Conservation (phyloP, 2,113 vertebrate genomes). For the Passer montanus region DNA sequence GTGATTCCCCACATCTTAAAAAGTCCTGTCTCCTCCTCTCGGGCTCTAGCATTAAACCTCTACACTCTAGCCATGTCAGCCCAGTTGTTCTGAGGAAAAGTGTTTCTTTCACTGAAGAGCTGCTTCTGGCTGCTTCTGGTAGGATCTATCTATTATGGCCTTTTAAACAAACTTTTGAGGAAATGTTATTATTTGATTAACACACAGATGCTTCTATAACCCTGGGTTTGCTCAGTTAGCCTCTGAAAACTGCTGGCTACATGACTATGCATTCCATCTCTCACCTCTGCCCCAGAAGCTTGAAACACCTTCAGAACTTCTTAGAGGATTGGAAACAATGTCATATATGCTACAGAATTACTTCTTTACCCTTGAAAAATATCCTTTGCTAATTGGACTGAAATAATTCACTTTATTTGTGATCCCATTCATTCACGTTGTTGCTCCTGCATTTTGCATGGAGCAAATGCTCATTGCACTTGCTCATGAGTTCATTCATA, state of each 20-base stretch:
- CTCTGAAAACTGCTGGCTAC: constrained; percentile 66
- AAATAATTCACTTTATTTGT: background rate
- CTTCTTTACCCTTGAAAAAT: background rate
- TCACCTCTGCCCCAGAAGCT: constrained; percentile 8
- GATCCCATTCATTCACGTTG: background rate
- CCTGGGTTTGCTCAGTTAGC: background rate
- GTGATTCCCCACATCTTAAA: constrained; percentile 82
- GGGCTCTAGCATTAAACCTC: constrained; percentile 82
- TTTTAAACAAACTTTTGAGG: constrained; percentile 56
- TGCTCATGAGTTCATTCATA: background rate
- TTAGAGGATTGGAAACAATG: background rate
- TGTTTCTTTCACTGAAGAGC: constrained; percentile 96
- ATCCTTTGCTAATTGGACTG: background rate
- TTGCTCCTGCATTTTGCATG: constrained; percentile 16
- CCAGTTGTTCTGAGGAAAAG: constrained; percentile 94
- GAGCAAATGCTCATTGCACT: background rate
- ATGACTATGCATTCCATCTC: constrained; percentile 20
- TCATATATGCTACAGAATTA: background rate
- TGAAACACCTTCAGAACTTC: constrained; percentile 1
- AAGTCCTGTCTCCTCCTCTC: constrained; percentile 80
- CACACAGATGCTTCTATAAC: constrained; percentile 39
- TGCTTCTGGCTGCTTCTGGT: constrained; percentile 95
- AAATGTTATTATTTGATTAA: constrained; percentile 30
- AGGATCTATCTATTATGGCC: constrained; percentile 82
- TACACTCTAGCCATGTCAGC: constrained; percentile 84